Evolutionary conservation across 1,140 invertebrate species (phyloP).

Genomic region (Drosophila ananassae): DNA sequence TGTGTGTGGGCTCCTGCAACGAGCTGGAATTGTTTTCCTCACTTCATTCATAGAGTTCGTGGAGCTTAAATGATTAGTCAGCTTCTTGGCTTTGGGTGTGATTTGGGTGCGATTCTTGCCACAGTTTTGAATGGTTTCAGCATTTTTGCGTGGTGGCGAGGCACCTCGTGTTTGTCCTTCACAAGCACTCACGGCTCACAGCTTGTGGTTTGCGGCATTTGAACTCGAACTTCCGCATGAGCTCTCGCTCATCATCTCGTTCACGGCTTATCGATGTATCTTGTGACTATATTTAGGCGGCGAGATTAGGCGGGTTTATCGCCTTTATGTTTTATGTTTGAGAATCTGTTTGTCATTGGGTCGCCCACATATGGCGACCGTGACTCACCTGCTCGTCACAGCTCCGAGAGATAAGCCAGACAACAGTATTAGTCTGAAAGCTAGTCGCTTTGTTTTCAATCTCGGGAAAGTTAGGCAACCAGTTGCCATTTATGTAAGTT

Average conservation of each 20-base stretch:
- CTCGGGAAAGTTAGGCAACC: slow-evolving; percentile 15
- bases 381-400: slow-evolving; percentile 53
- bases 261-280: slow-evolving; percentile 53
- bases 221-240: slow-evolving; percentile 63
- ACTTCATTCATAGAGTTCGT: slow-evolving; percentile 60
- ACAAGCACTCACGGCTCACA: slow-evolving; percentile 42
- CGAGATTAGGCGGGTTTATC: slow-evolving; percentile 57
- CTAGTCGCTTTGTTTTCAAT: too few species aligned
- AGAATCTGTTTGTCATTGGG: slow-evolving; percentile 46
- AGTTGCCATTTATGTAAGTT: slow-evolving; percentile 77
- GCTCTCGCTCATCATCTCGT: slow-evolving; percentile 27
- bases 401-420: too few species aligned
- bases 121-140: slow-evolving; percentile 40
- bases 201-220: slow-evolving; percentile 61
- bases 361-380: slow-evolving; percentile 42
- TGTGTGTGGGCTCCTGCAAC: slow-evolving; percentile 64
- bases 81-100: slow-evolving; percentile 59
- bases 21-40: slow-evolving; percentile 67
- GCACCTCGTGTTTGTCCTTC: slow-evolving; percentile 63
- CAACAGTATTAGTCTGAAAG: too few species aligned
- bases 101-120: slow-evolving; percentile 69
- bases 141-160: slow-evolving; percentile 58
- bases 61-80: slow-evolving; percentile 71
- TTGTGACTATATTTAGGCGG: slow-evolving; percentile 69
- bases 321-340: slow-evolving; percentile 29